Base-by-base conservation (phyloP, 2,113 vertebrate genomes). In the Heliornis fulica region DNA sequence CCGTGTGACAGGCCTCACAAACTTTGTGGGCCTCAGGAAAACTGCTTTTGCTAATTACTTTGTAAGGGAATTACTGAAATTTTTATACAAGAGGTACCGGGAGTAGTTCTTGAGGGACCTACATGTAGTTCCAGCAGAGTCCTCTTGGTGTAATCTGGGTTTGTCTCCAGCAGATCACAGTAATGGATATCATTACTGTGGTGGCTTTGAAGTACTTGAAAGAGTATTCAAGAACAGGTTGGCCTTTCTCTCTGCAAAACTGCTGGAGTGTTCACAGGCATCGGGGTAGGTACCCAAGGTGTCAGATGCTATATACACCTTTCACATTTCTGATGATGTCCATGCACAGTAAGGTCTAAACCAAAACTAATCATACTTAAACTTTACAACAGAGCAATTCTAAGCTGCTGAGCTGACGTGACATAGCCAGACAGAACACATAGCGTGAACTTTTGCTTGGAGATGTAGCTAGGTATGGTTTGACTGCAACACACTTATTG, bases 361-460 rank as follows among this genome's bases (percentile, higher is more conserved):
- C 19, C 28, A 22, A 46, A 46, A 71, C 17, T 29, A 51, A 20
- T 26, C 1, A 0, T 26, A 51, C 19, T 25, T 34, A 64, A 68
- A 56, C 13, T n/a, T 54, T 10, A 20, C 18, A 79, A 41, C 63
- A 61, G 12, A 1, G 1, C 13, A 57, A 2, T 4, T 43, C 19
- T 18, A 20, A 50, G 16, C 18, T 36, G 45, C 31, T 20, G 40
- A 46, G 31, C 26, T 36, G 38, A 25, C 0, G 1, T 21, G 31
- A 32, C 2, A 2, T 4, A 28, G 7, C 31, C 15, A 20, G n/a
- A 26, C 3, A 2, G 1, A 20, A 28, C 2, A 16, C 0, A 1
- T 8, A 28, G 51, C 6, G 0, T 6, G 18, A 78, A 46, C 13
- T 36, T 65, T 57, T 57, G 21, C 50, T 63, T 68, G 53, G 29